Evolutionary conservation across 2,113 vertebrate genomes (phyloP).

Genomic region (Phalacrocorax brasilianus): DNA sequence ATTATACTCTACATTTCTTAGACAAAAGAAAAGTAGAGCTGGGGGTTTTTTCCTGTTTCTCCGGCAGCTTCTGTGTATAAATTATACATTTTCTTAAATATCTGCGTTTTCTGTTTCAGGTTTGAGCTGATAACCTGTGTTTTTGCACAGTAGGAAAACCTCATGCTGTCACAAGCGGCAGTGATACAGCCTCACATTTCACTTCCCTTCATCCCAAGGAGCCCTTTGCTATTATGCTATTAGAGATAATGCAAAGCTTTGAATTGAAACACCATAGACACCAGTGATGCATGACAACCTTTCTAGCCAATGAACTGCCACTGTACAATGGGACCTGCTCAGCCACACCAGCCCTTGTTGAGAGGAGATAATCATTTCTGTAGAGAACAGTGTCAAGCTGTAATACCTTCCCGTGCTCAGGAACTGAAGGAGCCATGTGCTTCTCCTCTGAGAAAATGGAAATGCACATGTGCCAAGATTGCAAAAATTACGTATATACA

Average conservation of each 20-base stretch:
- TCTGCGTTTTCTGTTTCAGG: constrained; percentile 70
- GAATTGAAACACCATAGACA: background rate
- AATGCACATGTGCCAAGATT: background rate
- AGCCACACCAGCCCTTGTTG: background rate
- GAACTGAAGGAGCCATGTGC: background rate
- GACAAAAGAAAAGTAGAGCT: constrained; percentile 20
- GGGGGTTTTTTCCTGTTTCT: background rate
- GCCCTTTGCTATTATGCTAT: constrained; percentile 9
- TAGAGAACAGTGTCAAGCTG: background rate
- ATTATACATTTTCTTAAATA: constrained; percentile 70
- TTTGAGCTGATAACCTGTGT: constrained; percentile 68
- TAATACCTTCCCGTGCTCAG: background rate
- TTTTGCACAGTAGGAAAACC: constrained; percentile 59
- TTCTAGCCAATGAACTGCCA: background rate
- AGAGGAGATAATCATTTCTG: background rate
- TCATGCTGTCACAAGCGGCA: constrained; percentile 27
- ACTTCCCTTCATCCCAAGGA: constrained; percentile 4
- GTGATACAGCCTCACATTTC: constrained; percentile 35
- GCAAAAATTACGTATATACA: background rate
- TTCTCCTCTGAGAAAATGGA: background rate
- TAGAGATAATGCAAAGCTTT: constrained; percentile 1
- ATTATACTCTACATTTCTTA: constrained; percentile 15
- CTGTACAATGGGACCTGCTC: background rate
- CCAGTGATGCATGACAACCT: background rate
- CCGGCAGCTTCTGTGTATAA: constrained; percentile 57